These are phyloP conservation scores for Lasioglossum calceatum DNA, from an alignment of 2,888 invertebrate species.

Conservation along the genomic window DNA sequence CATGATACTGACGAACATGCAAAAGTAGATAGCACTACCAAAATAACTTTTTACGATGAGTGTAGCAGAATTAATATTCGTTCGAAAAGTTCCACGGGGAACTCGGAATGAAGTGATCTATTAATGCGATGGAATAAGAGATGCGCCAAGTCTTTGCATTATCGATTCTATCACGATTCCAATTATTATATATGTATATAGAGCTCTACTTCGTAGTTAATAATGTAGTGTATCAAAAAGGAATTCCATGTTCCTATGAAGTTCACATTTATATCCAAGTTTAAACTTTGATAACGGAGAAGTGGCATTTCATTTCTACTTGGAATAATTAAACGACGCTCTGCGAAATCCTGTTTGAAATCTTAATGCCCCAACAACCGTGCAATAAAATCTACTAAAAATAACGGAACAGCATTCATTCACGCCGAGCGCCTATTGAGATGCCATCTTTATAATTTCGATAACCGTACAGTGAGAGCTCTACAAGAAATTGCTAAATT, in stretches of 20 bases:
- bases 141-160: not conserved
- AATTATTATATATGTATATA: not conserved
- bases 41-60: not conserved
- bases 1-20: not conserved
- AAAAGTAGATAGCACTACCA: not conserved
- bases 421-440: not conserved
- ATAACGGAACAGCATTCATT: not conserved
- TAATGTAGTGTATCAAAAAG: not conserved
- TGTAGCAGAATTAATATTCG: not conserved
- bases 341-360: not conserved
- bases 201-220: not conserved
- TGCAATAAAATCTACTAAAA: not conserved
- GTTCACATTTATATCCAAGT: not conserved
- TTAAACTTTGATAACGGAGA: not conserved
- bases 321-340: not conserved
- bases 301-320: not conserved
- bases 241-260: not conserved
- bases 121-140: not conserved
- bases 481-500: not conserved
- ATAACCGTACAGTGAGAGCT: too few relatives aligned
- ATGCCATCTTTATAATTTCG: too few relatives aligned
- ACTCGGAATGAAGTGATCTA: not conserved
- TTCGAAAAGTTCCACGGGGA: not conserved
- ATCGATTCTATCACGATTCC: not conserved
- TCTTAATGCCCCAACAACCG: not conserved